phyloP scores from a whole-genome alignment of 2,113 vertebrate species.

The Dascyllus trimaculatus region DNA sequence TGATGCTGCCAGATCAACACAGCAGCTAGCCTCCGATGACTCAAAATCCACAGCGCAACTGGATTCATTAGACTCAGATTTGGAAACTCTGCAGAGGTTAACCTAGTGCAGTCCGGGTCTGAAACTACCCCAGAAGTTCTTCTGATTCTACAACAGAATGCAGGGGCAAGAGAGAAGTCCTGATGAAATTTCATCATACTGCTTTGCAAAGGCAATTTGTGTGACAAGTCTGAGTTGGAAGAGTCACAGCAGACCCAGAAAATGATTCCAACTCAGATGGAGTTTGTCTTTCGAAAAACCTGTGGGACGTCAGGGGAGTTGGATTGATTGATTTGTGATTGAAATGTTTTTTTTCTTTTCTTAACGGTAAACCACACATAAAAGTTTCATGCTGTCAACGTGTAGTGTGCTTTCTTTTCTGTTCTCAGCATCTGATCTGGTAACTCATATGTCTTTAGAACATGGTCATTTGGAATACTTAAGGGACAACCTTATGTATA shows the following conservation, averaged over 20 bases:
- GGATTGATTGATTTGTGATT: not conserved
- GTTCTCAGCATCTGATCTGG: not conserved
- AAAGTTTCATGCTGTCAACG: not conserved
- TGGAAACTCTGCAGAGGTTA: constrained; percentile 19
- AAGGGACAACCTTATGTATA: not conserved
- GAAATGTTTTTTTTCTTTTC: not conserved
- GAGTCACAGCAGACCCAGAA: constrained; percentile 13
- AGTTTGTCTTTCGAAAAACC: constrained; percentile 22
- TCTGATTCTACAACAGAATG: constrained; percentile 26
- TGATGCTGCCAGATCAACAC: constrained; percentile 31
- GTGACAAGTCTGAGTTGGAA: constrained; percentile 17
- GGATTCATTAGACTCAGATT: constrained; percentile 33
- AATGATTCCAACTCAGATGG: constrained; percentile 25
- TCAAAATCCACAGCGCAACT: constrained; percentile 21
- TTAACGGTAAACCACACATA: not conserved
- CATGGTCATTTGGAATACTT: too few species aligned
- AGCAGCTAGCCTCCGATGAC: constrained; percentile 36
- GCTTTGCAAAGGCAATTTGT: constrained; percentile 42
- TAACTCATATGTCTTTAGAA: not conserved
- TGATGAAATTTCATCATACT: constrained; percentile 54
- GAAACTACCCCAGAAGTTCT: constrained; percentile 29
- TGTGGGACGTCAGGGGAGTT: not conserved
- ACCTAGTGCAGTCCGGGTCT: constrained; percentile 32
- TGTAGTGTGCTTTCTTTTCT: not conserved
- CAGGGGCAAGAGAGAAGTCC: constrained; percentile 1